Base-by-base conservation (phyloP, 2,797 vertebrate species). In the Enteromius unitaeniatus region DNA sequence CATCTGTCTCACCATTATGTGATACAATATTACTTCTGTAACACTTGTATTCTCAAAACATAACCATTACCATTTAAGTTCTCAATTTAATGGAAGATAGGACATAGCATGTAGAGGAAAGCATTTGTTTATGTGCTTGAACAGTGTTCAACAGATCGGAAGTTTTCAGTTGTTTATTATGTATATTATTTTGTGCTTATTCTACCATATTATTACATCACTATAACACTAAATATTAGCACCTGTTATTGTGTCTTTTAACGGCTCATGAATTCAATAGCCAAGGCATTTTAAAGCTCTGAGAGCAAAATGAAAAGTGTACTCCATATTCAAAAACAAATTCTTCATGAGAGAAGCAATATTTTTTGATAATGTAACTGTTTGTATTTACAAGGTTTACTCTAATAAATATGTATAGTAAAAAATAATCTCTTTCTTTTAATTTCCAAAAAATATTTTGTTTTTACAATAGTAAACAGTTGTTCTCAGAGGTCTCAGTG, bases 201-300 rank as follows among this genome's bases (percentile, higher is more conserved):
- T 15, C 17, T 72, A n/a, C 11, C 51, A 72, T 34, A 34, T 42
- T 76, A 40, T 74, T 17, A 51, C 11, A 78, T 65, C 4, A 53
- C 51, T 62, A 19, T 62, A 64, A 13, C 69, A 51, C 13, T 14
- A 67, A 23, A 51, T 34, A 80, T 34, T 40, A 73, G 14, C 31
- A 65, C 37, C 47, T 79, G 64, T 42, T 19, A 64, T 82, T 75
- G 58, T 76, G 5, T 75, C n/a, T 67, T 75, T 75, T 68, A 6
- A 53, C 14, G 14, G 23, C 26, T 78, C 26, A 3, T 53, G 45
- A 3, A 42, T 40, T 64, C 14, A 45, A 28, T 47, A 49, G 42
- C 21, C 26, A 49, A 42, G 37, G 60, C 53, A 64, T 67, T 28
- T 62, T 65, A 6, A 49, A 65, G 58, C 62, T 67, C 77, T 34